Evolutionary conservation across 2,888 invertebrate genomes (phyloP).

Genomic region (Cecidostiba fungosa): DNA sequence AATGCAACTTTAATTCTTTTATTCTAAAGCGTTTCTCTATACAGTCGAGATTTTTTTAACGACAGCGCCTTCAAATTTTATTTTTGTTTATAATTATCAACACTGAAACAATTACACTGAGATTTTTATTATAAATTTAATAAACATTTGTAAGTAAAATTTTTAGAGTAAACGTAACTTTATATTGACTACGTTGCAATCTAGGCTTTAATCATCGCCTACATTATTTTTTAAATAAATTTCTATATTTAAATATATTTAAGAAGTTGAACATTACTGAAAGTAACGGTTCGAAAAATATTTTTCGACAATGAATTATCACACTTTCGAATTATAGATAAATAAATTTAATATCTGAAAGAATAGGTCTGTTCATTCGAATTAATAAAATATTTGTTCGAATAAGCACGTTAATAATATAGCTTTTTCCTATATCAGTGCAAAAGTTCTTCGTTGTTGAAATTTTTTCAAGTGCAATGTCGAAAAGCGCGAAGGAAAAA

Average conservation of each 20-base stretch:
- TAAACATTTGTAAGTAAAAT: conserved; percentile 15
- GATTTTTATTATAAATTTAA: conserved; percentile 13
- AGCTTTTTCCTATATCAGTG: conserved; percentile 25
- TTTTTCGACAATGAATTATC: background rate
- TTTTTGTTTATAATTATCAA: conserved; percentile 40
- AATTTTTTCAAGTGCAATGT: conserved; percentile 13
- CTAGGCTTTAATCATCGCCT: conserved; percentile 4
- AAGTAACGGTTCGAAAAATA: background rate
- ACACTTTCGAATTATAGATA: background rate
- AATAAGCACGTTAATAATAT: conserved; percentile 16
- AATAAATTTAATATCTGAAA: background rate
- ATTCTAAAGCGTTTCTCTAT: conserved; percentile 46
- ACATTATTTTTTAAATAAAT: conserved; percentile 19
- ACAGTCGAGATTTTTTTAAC: conserved; percentile 28
- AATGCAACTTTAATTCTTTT: conserved; percentile 28
- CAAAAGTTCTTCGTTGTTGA: conserved; percentile 59
- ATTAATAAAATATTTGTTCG: background rate
- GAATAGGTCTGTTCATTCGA: background rate
- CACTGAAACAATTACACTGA: conserved; percentile 49
- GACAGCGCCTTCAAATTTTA: conserved; percentile 14
- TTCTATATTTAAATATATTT: background rate
- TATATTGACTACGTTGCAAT: conserved; percentile 30
- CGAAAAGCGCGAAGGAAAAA: conserved; percentile 49
- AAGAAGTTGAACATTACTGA: background rate
- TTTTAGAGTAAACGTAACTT: conserved; percentile 27